Evolutionary conservation across 2,888 invertebrate genomes (phyloP).

Genomic region (Dasypogon diadema): DNA sequence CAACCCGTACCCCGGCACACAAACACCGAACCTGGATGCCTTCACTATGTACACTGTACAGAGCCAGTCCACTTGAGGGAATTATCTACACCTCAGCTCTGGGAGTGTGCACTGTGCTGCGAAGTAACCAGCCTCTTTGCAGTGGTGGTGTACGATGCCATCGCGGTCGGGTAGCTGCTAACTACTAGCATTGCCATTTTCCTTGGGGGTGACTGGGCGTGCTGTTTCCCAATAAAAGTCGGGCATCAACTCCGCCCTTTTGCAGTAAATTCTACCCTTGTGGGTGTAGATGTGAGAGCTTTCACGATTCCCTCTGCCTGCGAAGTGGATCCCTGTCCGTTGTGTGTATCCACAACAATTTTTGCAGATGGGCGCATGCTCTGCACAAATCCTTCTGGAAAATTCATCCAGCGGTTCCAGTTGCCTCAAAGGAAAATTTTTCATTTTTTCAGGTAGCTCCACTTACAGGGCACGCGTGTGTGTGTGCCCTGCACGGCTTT

Average conservation of each 20-base stretch:
- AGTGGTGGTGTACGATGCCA: not conserved
- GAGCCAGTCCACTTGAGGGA: not conserved
- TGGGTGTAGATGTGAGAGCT: constrained; percentile 13
- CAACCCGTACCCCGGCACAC: constrained; percentile 27
- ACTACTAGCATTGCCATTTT: constrained; percentile 32
- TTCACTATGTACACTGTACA: constrained; percentile 22
- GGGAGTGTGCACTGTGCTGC: not conserved
- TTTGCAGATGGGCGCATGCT: constrained; percentile 10
- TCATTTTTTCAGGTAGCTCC: constrained; percentile 17
- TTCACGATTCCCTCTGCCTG: not conserved
- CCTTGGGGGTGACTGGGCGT: constrained; percentile 54
- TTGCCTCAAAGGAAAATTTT: constrained; percentile 33
- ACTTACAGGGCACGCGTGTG: constrained; percentile 23
- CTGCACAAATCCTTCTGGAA: constrained; percentile 1
- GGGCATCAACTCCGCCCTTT: constrained; percentile 55
- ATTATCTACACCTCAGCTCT: not conserved
- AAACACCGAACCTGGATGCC: not conserved
- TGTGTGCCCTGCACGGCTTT: not conserved
- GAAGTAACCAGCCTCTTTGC: constrained; percentile 3
- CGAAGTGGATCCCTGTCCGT: not conserved
- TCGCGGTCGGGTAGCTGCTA: not conserved
- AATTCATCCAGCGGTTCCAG: constrained; percentile 27
- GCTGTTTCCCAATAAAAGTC: constrained; percentile 48
- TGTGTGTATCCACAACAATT: constrained; percentile 2
- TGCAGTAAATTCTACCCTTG: constrained; percentile 44